phyloP scores from a whole-genome alignment of 2,888 invertebrate genomes.

The Trachelus stipa region DNA sequence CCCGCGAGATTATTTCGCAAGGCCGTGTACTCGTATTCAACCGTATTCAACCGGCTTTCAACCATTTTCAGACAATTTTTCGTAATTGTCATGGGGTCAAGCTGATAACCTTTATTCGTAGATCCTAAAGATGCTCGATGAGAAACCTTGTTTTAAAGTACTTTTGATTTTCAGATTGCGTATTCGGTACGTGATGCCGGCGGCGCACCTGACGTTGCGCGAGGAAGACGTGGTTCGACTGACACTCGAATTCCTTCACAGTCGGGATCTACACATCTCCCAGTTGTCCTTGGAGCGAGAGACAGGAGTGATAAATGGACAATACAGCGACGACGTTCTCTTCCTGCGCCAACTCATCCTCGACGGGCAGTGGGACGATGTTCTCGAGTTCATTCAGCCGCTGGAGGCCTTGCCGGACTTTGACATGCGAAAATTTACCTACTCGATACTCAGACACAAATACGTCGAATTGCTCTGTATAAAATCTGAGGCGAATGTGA shows the following conservation, averaged over 20 bases:
- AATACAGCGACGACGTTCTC: slow-evolving; percentile 92
- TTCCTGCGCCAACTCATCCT: slow-evolving; percentile 94
- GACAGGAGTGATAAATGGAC: slow-evolving; percentile 94
- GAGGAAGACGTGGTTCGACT: slow-evolving; percentile 91
- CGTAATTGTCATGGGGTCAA: no score
- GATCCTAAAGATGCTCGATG: no score
- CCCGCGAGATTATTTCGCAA: no score
- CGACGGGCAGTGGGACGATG: slow-evolving; percentile 99
- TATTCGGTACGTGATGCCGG: slow-evolving; percentile 77
- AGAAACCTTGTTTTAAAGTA: no score
- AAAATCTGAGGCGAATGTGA: slow-evolving; percentile 90
- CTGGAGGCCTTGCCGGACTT: slow-evolving; percentile 85
- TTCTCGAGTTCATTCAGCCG: slow-evolving; percentile 95
- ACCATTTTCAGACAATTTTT: no score
- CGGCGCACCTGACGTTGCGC: slow-evolving; percentile 84
- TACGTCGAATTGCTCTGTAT: slow-evolving; percentile 94
- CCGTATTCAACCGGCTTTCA: no score
- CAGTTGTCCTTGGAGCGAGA: slow-evolving; percentile 92
- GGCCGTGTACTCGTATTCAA: no score
- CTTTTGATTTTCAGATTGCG: slow-evolving; percentile 55
- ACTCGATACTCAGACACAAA: slow-evolving; percentile 90
- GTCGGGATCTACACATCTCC: slow-evolving; percentile 91
- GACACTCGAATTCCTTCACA: slow-evolving; percentile 87
- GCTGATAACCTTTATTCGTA: no score
- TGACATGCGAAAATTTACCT: slow-evolving; percentile 86